These are phyloP conservation scores for human (Homo sapiens) DNA, from an alignment of 2,113 vertebrate species.

Conservation along the genomic window DNA sequence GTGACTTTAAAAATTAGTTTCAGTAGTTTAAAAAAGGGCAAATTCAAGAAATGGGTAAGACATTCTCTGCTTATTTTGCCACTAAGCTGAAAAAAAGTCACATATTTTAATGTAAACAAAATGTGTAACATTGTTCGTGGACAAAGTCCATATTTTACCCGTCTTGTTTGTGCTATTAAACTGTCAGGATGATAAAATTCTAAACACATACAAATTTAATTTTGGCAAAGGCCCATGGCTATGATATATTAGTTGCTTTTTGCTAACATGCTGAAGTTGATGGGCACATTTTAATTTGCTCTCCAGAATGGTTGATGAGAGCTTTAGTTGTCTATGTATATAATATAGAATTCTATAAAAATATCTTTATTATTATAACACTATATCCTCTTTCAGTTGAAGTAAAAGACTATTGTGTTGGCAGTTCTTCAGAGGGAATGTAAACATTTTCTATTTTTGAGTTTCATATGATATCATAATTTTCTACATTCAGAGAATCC, in stretches of 20 bases:
- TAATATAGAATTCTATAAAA: not conserved
- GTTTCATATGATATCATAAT: not conserved
- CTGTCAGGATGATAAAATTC: not conserved
- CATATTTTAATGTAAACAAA: not conserved
- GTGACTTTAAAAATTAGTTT: not conserved
- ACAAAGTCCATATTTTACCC: not conserved
- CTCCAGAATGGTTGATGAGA: not conserved
- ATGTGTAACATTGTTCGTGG: not conserved
- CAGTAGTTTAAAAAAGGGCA: not conserved
- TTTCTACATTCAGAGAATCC: not conserved
- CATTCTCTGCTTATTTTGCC: not conserved
- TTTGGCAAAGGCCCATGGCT: not conserved
- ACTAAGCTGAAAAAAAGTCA: not conserved
- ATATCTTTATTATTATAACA: not conserved
- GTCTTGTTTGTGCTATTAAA: not conserved
- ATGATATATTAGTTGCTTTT: not conserved
- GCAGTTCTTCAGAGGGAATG: not conserved
- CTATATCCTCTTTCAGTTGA: not conserved
- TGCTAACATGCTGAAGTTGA: not conserved
- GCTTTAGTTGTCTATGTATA: not conserved
- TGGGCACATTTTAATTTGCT: conserved; percentile 33
- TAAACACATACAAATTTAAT: conserved; percentile 28
- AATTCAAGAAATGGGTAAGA: not conserved
- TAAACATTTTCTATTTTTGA: not conserved
- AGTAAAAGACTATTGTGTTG: not conserved